A percentile compares a stretch with the other conserved stretches of the same genome.
Conservation (phyloP, 1,140 invertebrate genomes). For the Scaptomyza montana region DNA sequence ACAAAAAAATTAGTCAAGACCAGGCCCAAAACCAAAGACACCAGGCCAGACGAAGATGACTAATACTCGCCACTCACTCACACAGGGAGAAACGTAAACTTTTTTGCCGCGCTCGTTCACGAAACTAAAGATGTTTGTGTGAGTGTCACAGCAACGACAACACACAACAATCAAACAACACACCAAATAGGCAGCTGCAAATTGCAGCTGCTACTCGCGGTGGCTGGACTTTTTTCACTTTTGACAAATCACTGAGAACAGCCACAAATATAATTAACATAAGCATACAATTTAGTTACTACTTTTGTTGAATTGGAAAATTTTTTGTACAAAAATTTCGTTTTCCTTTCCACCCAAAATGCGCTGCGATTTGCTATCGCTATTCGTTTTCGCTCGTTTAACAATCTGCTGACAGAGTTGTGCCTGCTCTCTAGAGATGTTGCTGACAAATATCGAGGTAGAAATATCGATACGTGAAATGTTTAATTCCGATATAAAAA, state of each 20-base stretch:
- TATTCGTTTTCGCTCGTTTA: conserved; percentile 37
- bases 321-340: conserved; percentile 29
- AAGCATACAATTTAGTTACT: neutral
- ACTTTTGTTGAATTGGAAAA: conserved; percentile 9
- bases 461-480: conserved; percentile 3
- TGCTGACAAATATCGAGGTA: neutral
- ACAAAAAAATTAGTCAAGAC: conserved; percentile 50
- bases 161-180: conserved; percentile 25
- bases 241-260: neutral
- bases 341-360: conserved; percentile 30
- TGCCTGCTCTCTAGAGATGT: conserved; percentile 12
- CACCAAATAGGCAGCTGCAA: conserved; percentile 40
- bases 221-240: conserved; percentile 12
- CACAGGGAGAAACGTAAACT: conserved; percentile 26
- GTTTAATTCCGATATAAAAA: neutral
- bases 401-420: conserved; percentile 32
- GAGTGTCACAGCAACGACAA: conserved; percentile 20
- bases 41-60: conserved; percentile 63
- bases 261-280: neutral
- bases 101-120: conserved; percentile 47
- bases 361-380: conserved; percentile 30
- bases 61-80: conserved; percentile 56
- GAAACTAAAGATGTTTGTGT: conserved; percentile 36
- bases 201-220: conserved; percentile 25
- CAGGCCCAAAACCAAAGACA: conserved; percentile 44